A percentile compares a stretch with the other conserved stretches of the same genome.
Conservation (phyloP, 1,140 invertebrate genomes). For the Drosophila sturtevanti region DNA sequence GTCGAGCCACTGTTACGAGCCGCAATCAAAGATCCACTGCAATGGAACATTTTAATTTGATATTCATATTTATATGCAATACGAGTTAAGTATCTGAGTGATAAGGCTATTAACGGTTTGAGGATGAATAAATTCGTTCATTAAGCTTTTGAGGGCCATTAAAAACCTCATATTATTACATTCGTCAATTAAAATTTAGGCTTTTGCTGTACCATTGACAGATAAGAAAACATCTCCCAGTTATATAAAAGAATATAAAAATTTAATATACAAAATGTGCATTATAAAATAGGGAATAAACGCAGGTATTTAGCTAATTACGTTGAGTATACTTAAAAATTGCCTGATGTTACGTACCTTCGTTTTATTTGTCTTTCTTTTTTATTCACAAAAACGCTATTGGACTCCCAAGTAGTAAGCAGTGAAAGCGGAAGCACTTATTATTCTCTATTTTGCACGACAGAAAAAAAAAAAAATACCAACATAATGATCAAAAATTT, state of each 20-base stretch:
- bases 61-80: conserved; percentile 24
- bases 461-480: conserved; percentile 31
- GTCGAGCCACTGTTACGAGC: conserved; percentile 12
- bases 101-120: conserved; percentile 27
- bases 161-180: neutral
- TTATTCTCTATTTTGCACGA: conserved; percentile 62
- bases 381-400: conserved; percentile 36
- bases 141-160: neutral
- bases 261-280: conserved; percentile 45
- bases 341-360: conserved; percentile 47
- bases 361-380: conserved; percentile 19
- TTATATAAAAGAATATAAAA: conserved; percentile 19
- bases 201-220: neutral
- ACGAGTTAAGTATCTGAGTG: conserved; percentile 16
- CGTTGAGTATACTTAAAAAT: conserved; percentile 40
- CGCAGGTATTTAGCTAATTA: conserved; percentile 40
- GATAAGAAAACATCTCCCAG: neutral
- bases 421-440: conserved; percentile 72
- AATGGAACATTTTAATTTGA: conserved; percentile 57
- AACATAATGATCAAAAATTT: conserved; percentile 43
- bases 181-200: neutral
- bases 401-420: conserved; percentile 46
- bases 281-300: neutral
- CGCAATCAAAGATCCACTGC: conserved; percentile 26
- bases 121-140: neutral